Conservation (phyloP, 2,797 vertebrate genomes). For the Neosilurus mollespiculum region DNA sequence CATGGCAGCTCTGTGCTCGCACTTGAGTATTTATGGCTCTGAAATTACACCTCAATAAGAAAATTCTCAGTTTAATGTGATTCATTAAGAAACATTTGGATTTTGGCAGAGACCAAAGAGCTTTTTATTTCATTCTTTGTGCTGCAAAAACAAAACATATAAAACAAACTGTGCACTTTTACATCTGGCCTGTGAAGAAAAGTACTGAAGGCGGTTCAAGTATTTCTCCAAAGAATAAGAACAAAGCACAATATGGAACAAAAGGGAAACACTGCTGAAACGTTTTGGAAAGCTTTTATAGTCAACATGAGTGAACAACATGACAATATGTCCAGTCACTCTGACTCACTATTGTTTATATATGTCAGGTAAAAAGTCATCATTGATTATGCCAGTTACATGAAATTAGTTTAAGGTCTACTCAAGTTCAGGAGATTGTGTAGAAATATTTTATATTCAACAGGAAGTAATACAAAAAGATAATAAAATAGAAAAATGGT, state of each 20-base stretch:
- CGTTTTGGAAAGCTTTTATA: background rate
- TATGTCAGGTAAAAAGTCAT: background rate
- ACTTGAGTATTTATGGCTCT: slow-evolving; percentile 67
- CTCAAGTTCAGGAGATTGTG: background rate
- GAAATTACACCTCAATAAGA: slow-evolving; percentile 63
- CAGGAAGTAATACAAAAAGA: background rate
- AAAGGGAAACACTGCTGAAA: background rate
- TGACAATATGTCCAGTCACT: background rate
- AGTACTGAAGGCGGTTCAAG: slow-evolving; percentile 26
- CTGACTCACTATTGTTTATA: background rate
- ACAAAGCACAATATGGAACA: slow-evolving; percentile 7
- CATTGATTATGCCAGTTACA: background rate
- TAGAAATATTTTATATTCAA: background rate
- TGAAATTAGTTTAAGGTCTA: background rate
- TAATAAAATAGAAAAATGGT: background rate
- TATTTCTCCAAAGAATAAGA: slow-evolving; percentile 23
- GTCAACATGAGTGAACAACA: background rate
- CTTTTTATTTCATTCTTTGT: slow-evolving; percentile 52
- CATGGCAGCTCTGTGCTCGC: slow-evolving; percentile 61
- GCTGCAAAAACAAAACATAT: slow-evolving; percentile 55
- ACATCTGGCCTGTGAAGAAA: slow-evolving; percentile 51
- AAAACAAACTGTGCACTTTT: slow-evolving; percentile 21
- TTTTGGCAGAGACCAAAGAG: slow-evolving; percentile 56
- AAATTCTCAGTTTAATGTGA: slow-evolving; percentile 69
- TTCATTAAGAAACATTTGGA: slow-evolving; percentile 65